Percentiles rank a stretch among this genome's conserved stretches.
Evolutionary conservation across 2,797 vertebrate species (phyloP).

Genomic region (Neopelma chrysocephalum): DNA sequence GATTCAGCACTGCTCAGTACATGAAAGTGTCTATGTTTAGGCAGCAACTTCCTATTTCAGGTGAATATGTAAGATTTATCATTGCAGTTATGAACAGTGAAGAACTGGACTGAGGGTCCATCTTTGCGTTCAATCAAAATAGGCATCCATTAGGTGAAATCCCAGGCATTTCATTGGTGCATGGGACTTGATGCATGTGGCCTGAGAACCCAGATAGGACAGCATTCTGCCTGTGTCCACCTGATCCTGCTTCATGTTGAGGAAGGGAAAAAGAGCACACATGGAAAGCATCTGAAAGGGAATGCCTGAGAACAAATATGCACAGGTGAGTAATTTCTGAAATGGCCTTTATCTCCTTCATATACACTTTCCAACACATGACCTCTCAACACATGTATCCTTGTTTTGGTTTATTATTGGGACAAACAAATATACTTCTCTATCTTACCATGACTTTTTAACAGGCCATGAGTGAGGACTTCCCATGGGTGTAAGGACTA

Average conservation of each 20-base stretch:
- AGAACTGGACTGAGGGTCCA: neutral
- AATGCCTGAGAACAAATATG: neutral
- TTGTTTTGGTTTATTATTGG: neutral
- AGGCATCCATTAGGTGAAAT: neutral
- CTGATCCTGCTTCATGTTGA: neutral
- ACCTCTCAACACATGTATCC: neutral
- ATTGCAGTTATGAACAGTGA: neutral
- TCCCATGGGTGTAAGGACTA: neutral
- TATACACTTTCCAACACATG: neutral
- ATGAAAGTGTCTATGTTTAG: neutral
- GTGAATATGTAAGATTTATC: neutral
- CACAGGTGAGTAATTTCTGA: neutral
- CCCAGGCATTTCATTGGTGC: neutral
- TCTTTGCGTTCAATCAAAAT: neutral
- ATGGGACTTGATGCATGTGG: rapidly evolving
- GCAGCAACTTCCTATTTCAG: neutral
- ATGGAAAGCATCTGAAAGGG: neutral
- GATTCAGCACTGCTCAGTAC: neutral
- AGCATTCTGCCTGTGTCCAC: rapidly evolving
- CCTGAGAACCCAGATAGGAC: neutral
- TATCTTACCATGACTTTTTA: neutral
- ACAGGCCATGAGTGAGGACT: neutral
- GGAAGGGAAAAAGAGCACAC: neutral
- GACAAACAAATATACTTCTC: neutral
- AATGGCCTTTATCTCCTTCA: neutral